These are phyloP conservation scores for Pollenia angustigena DNA, from an alignment of 2,888 invertebrate species.

Conservation along the genomic window DNA sequence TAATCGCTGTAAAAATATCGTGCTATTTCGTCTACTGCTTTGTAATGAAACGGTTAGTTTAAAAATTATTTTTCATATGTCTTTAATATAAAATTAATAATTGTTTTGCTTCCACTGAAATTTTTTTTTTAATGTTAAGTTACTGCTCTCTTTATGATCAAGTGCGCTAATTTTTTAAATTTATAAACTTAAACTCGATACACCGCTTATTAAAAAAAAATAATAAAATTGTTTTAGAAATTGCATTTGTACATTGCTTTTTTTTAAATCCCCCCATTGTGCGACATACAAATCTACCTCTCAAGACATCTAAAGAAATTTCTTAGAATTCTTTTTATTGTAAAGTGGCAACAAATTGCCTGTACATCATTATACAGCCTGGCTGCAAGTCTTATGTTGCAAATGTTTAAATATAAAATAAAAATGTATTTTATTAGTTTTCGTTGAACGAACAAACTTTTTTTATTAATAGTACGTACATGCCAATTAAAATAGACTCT, in stretches of 20 bases:
- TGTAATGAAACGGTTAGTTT: no score
- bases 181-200: no score
- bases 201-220: no score
- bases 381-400: slow-evolving; percentile 5
- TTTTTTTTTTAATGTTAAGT: no score
- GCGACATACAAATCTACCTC: neutral
- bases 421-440: slow-evolving; percentile 21
- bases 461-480: neutral
- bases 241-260: neutral
- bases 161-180: no score
- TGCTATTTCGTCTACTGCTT: no score
- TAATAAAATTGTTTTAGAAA: no score
- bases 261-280: neutral
- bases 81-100: no score
- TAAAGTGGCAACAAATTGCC: slow-evolving; percentile 34
- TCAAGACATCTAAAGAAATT: neutral
- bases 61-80: no score
- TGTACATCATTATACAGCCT: neutral
- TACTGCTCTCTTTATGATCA: no score
- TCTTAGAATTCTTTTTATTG: slow-evolving; percentile 3
- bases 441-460: neutral
- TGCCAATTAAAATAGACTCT: slow-evolving; percentile 39
- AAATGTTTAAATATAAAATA: slow-evolving; percentile 31
- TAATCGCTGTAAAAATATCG: no score
- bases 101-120: no score